Evolutionary conservation across 2,113 vertebrate species (phyloP).

Genomic region (Pygoscelis adeliae): DNA sequence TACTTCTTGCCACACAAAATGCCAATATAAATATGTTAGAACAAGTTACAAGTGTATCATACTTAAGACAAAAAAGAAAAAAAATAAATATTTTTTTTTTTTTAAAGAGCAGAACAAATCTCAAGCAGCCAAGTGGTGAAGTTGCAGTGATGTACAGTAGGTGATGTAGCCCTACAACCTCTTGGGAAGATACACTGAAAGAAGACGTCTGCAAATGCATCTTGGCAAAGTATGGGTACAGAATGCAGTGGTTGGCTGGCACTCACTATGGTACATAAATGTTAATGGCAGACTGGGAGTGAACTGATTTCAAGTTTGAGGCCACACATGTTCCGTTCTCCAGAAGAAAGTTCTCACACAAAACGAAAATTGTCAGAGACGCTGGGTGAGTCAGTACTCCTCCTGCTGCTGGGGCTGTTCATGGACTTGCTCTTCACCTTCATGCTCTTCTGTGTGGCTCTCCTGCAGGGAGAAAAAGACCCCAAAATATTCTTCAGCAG

Average conservation of each 20-base stretch:
- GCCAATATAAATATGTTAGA: conserved; percentile 86
- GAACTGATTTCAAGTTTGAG: conserved; percentile 81
- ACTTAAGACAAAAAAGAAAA: conserved; percentile 75
- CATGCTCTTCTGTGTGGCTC: conserved; percentile 86
- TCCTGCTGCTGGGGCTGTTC: conserved; percentile 89
- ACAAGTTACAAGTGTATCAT: conserved; percentile 84
- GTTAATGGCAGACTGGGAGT: conserved; percentile 76
- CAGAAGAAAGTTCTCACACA: conserved; percentile 86
- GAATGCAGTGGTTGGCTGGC: conserved; percentile 82
- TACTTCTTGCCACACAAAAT: conserved; percentile 79
- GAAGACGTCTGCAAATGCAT: conserved; percentile 76
- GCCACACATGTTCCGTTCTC: conserved; percentile 86
- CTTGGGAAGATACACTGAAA: conserved; percentile 77
- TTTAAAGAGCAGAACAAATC: conserved; percentile 78
- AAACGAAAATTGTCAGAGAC: conserved; percentile 77
- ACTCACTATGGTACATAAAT: conserved; percentile 80
- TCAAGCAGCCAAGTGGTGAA: conserved; percentile 81
- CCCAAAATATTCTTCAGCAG: background rate
- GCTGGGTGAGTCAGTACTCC: conserved; percentile 89
- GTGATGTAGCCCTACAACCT: conserved; percentile 77
- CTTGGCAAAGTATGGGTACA: conserved; percentile 80
- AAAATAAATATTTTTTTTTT: conserved; percentile 68
- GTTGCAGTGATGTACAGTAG: conserved; percentile 75
- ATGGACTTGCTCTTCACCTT: conserved; percentile 83
- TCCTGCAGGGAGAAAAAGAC: conserved; percentile 77